Evolutionary conservation across 2,888 invertebrate genomes (phyloP).

Genomic region (Trichacis sp.): DNA sequence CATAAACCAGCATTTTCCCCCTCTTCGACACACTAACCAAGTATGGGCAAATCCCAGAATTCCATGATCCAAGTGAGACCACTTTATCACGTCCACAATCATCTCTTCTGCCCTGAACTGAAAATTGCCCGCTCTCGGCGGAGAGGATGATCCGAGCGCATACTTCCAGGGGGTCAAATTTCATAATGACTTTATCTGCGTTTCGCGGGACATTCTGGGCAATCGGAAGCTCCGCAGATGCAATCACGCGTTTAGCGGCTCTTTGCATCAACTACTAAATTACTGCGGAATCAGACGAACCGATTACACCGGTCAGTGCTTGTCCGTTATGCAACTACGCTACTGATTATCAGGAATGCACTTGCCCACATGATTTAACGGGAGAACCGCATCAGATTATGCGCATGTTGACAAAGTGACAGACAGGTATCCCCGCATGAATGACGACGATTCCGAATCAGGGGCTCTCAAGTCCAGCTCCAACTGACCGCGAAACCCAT

Average conservation of each 20-base stretch:
- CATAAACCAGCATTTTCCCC: too few relatives aligned
- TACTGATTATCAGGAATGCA: slow-evolving; percentile 58
- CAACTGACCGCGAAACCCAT: slow-evolving; percentile 32
- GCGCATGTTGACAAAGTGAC: slow-evolving; percentile 61
- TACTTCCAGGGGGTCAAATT: slow-evolving; percentile 2
- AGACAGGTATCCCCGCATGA: slow-evolving; percentile 48
- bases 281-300: slow-evolving; percentile 50
- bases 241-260: slow-evolving; percentile 53
- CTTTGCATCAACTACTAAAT: slow-evolving; percentile 52
- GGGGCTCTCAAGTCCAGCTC: slow-evolving; percentile 37
- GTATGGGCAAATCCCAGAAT: too few relatives aligned
- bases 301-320: slow-evolving; percentile 54
- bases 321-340: slow-evolving; percentile 48
- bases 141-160: not conserved
- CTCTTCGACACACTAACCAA: too few relatives aligned
- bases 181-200: slow-evolving; percentile 11
- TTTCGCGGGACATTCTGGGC: slow-evolving; percentile 24
- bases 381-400: slow-evolving; percentile 55
- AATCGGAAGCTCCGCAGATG: slow-evolving; percentile 44
- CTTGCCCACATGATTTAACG: slow-evolving; percentile 55
- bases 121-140: not conserved
- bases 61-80: too few relatives aligned
- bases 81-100: too few relatives aligned
- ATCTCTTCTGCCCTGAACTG: too few relatives aligned
- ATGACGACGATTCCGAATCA: slow-evolving; percentile 46